Evolutionary conservation across 1,140 invertebrate genomes (phyloP).

Genomic region (Lasaia peninsularis): DNA sequence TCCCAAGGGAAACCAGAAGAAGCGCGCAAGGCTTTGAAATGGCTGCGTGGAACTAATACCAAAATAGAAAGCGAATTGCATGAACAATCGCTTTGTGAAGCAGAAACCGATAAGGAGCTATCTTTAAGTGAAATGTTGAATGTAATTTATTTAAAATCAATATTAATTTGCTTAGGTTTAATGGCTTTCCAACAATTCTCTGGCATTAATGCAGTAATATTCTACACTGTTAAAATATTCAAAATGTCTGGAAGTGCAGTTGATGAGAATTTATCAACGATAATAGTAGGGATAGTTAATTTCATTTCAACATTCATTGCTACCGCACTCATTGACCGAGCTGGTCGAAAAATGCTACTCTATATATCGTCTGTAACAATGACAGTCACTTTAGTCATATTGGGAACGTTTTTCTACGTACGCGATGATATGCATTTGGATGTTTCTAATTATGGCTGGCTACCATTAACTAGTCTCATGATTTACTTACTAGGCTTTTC

Average conservation of each 20-base stretch:
- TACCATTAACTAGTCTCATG: slow-evolving; percentile 89
- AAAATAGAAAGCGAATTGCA: slow-evolving; percentile 90
- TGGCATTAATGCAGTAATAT: slow-evolving; percentile 96
- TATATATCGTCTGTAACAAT: slow-evolving; percentile 89
- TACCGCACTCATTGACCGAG: slow-evolving; percentile 88
- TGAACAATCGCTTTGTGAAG: slow-evolving; percentile 86
- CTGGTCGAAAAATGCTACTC: slow-evolving; percentile 90
- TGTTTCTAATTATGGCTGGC: slow-evolving; percentile 82
- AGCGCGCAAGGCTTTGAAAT: slow-evolving; percentile 86
- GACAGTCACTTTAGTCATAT: slow-evolving; percentile 83
- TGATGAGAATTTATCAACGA: slow-evolving; percentile 85
- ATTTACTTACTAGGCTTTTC: slow-evolving; percentile 94
- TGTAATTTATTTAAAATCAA: slow-evolving; percentile 83
- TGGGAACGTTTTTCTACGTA: slow-evolving; percentile 89
- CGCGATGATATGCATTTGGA: slow-evolving; percentile 76
- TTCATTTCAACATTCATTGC: slow-evolving; percentile 93
- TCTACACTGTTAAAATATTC: slow-evolving; percentile 94
- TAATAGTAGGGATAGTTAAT: slow-evolving; percentile 93
- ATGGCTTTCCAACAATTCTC: slow-evolving; percentile 97
- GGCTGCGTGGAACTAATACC: slow-evolving; percentile 86
- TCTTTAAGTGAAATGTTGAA: slow-evolving; percentile 80
- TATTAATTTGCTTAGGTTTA: slow-evolving; percentile 88
- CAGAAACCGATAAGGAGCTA: slow-evolving; percentile 80
- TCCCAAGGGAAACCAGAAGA: slow-evolving; percentile 84
- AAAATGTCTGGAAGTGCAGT: slow-evolving; percentile 85